Evolutionary conservation across 2,113 vertebrate species (phyloP).

Genomic region (Myrmophylax atrothorax): DNA sequence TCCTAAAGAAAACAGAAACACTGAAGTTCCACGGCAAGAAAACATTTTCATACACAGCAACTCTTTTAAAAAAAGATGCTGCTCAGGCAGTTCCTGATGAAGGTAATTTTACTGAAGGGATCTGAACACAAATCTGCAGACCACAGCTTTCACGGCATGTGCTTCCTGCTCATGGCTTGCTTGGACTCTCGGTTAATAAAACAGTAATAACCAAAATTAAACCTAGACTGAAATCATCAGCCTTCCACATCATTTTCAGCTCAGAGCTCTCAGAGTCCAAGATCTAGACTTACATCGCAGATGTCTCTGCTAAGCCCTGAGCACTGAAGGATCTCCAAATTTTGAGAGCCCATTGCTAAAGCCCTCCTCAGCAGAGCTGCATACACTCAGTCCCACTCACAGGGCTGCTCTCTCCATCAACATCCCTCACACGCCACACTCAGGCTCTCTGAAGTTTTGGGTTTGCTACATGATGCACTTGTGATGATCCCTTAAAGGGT

Average conservation of each 20-base stretch:
- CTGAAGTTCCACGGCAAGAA: not conserved
- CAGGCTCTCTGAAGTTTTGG: not conserved
- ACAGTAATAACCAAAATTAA: not conserved
- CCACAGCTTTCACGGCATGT: not conserved
- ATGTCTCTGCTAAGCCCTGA: not conserved
- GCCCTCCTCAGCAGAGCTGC: not conserved
- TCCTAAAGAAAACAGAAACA: not conserved
- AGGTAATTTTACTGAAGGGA: not conserved
- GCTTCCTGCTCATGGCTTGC: not conserved
- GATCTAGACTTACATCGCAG: not conserved
- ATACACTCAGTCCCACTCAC: accelerated
- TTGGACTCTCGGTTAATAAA: not conserved
- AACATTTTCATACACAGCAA: not conserved
- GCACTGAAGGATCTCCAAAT: not conserved
- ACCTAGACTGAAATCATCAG: not conserved
- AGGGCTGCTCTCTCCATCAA: not conserved
- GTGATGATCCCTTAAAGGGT: not conserved
- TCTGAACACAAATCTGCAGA: not conserved
- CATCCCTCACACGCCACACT: not conserved
- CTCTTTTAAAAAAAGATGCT: not conserved
- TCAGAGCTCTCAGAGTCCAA: not conserved
- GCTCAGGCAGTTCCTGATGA: not conserved
- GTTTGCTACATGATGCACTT: not conserved
- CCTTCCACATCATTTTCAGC: not conserved
- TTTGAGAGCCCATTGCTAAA: not conserved